Conservation (phyloP, 2,888 invertebrate species). For the Fragum sueziense region DNA sequence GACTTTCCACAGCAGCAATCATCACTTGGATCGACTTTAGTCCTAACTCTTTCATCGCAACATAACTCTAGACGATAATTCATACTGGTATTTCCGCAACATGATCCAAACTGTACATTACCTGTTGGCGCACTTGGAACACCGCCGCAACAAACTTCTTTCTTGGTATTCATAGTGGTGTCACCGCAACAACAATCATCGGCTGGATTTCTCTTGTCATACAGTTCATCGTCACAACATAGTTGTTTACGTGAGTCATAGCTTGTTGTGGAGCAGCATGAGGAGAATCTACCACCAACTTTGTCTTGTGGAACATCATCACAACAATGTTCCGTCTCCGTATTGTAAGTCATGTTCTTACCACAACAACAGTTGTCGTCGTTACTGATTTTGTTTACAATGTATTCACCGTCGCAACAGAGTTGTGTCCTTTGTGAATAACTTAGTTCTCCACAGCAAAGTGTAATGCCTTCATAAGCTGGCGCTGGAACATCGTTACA, state of each 20-base stretch:
- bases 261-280: slow-evolving; percentile 44
- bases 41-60: slow-evolving; percentile 37
- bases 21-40: slow-evolving; percentile 29
- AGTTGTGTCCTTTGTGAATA: slow-evolving; percentile 34
- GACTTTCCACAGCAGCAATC: slow-evolving; percentile 48
- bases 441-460: slow-evolving; percentile 46
- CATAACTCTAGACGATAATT: slow-evolving; percentile 47
- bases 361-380: slow-evolving; percentile 57
- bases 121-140: slow-evolving; percentile 40
- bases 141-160: slow-evolving; percentile 52
- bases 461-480: slow-evolving; percentile 26
- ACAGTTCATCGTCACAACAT: slow-evolving; percentile 41
- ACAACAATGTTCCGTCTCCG: slow-evolving; percentile 42
- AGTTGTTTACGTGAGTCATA: slow-evolving; percentile 45
- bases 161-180: slow-evolving; percentile 45
- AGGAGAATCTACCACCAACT: slow-evolving; percentile 25
- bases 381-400: slow-evolving; percentile 41
- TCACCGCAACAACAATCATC: slow-evolving; percentile 52
- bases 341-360: slow-evolving; percentile 44
- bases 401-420: slow-evolving; percentile 39
- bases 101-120: slow-evolving; percentile 42
- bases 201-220: slow-evolving; percentile 33
- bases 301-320: slow-evolving; percentile 43
- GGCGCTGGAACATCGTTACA: slow-evolving; percentile 41
- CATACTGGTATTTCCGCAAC: slow-evolving; percentile 48